phyloP scores from a whole-genome alignment of 2,113 vertebrate species.

The Tachuris rubrigastra region DNA sequence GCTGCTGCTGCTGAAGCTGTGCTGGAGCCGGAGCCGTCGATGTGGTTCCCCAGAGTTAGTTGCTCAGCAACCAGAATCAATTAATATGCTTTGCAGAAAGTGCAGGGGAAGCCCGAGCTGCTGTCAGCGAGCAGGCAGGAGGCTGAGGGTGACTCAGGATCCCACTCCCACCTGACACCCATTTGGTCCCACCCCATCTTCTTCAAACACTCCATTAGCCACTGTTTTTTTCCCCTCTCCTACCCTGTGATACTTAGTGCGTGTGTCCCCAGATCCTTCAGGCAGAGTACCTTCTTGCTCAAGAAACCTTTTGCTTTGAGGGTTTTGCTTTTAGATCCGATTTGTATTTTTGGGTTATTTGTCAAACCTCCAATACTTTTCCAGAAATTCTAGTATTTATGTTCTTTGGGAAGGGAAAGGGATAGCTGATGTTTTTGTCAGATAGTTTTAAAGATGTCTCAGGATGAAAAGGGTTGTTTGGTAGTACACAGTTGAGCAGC shows the following conservation, averaged over 20 bases:
- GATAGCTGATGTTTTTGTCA: not conserved
- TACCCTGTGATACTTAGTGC: not conserved
- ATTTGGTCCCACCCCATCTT: not conserved
- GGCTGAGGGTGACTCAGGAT: constrained; percentile 39
- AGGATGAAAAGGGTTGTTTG: not conserved
- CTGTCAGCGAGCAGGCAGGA: constrained; percentile 45
- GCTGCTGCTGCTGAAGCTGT: constrained; percentile 35
- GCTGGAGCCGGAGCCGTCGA: not conserved
- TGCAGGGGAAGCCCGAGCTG: constrained; percentile 74
- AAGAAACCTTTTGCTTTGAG: not conserved
- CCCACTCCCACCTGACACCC: not conserved
- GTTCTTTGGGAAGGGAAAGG: not conserved
- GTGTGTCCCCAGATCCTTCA: not conserved
- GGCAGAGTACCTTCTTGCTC: not conserved
- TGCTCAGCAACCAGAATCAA: constrained; percentile 88
- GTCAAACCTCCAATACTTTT: not conserved
- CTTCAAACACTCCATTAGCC: not conserved
- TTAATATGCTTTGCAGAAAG: constrained; percentile 84
- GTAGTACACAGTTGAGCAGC: not conserved
- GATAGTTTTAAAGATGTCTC: constrained; percentile 6
- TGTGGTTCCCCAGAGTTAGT: constrained; percentile 85
- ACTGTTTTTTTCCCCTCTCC: not conserved
- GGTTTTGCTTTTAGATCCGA: not conserved
- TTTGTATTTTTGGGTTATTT: not conserved
- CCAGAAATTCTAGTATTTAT: not conserved